Evolutionary conservation across 2,797 vertebrate genomes (phyloP).

Genomic region (Nyctalus aviator): DNA sequence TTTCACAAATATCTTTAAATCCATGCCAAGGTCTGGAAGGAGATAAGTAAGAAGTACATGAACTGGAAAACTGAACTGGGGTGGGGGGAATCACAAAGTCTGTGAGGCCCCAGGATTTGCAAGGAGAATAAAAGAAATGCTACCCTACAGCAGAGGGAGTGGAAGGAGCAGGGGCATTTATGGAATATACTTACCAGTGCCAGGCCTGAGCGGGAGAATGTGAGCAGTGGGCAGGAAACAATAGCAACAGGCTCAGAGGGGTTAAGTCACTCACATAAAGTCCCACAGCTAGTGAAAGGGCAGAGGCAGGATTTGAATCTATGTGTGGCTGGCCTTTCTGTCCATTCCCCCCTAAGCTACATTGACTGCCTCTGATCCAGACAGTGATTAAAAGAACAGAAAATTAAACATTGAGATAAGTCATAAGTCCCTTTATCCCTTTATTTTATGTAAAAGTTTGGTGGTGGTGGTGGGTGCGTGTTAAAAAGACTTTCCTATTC

Average conservation of each 20-base stretch:
- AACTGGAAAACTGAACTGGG: not conserved
- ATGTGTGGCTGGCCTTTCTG: not conserved
- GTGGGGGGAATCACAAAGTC: not conserved
- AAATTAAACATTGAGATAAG: not conserved
- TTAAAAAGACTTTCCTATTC: slow-evolving; percentile 7
- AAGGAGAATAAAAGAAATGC: not conserved
- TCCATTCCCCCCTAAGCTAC: not conserved
- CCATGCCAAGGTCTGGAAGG: not conserved
- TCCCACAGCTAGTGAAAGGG: not conserved
- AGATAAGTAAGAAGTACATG: not conserved
- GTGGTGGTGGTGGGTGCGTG: no score
- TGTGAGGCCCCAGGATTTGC: not conserved
- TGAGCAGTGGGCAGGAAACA: not conserved
- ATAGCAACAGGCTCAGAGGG: not conserved
- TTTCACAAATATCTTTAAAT: slow-evolving; percentile 19
- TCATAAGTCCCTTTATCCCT: not conserved
- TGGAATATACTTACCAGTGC: not conserved
- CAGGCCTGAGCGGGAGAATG: not conserved
- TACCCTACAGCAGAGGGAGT: not conserved
- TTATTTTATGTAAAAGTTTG: slow-evolving; percentile 39
- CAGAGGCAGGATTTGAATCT: not conserved
- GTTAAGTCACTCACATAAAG: not conserved
- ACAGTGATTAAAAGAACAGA: not conserved
- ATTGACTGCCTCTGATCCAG: not conserved
- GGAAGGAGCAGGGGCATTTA: not conserved